Percentiles rank a stretch among this genome's conserved stretches.
Evolutionary conservation across 2,797 vertebrate genomes (phyloP).

Genomic region (Phataginus tricuspis): DNA sequence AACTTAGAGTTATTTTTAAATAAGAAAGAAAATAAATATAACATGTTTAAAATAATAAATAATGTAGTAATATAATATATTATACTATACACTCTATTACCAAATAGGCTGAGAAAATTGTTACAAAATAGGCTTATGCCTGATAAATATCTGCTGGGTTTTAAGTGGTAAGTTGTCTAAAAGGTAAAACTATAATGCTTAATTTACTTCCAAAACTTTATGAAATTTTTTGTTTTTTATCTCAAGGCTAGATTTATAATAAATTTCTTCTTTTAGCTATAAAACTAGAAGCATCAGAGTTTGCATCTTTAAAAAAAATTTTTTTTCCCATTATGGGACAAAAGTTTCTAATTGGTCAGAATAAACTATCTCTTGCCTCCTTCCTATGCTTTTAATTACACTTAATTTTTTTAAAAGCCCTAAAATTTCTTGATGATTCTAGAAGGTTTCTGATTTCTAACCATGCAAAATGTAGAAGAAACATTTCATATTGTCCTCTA

Average conservation of each 20-base stretch:
- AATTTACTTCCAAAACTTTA: neutral
- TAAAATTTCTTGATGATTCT: constrained; percentile 17
- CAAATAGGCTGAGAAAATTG: neutral
- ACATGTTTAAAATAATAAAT: too few relatives aligned
- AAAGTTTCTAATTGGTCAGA: constrained; percentile 8
- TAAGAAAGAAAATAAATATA: neutral
- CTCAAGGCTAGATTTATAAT: constrained; percentile 1
- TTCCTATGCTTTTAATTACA: constrained; percentile 21
- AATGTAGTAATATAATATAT: too few relatives aligned
- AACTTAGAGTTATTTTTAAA: neutral
- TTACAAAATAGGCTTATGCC: neutral
- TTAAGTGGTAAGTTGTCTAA: neutral
- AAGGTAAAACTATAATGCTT: neutral
- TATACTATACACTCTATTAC: too few relatives aligned
- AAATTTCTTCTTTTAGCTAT: neutral
- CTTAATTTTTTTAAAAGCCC: constrained; percentile 35
- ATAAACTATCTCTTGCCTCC: neutral
- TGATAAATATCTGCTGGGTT: neutral
- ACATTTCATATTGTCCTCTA: neutral
- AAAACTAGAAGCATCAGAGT: constrained; percentile 24
- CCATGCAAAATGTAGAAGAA: neutral
- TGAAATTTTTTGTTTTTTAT: constrained; percentile 8
- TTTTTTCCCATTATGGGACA: neutral
- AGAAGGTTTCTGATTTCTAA: constrained; percentile 17
- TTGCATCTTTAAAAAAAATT: neutral